phyloP scores from a whole-genome alignment of 2,113 vertebrate species.

The Empidonax traillii region DNA sequence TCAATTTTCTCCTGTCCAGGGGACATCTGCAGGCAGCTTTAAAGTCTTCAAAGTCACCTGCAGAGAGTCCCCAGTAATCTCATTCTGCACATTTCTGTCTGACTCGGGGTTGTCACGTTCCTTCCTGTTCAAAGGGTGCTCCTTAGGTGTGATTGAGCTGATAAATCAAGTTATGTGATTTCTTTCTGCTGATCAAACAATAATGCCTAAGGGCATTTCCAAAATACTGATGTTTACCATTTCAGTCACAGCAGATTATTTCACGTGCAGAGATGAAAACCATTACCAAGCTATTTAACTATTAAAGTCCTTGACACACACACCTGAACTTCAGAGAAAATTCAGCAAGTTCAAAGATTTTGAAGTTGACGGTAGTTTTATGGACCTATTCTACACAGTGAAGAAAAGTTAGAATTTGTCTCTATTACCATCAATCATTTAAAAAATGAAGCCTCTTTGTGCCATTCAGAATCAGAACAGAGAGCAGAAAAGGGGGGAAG shows the following conservation, averaged over 20 bases:
- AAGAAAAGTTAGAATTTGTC: neutral
- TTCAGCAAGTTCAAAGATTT: neutral
- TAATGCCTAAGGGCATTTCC: neutral
- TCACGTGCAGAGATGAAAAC: neutral
- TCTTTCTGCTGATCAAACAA: constrained; percentile 13
- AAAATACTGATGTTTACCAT: neutral
- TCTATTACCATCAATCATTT: neutral
- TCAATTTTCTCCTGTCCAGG: neutral
- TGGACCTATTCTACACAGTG: neutral
- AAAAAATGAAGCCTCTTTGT: neutral
- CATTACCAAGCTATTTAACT: neutral
- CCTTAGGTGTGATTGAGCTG: neutral
- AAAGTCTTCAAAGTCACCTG: neutral
- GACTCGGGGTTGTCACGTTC: neutral
- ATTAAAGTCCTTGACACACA: neutral
- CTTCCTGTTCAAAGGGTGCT: neutral
- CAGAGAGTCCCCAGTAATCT: neutral
- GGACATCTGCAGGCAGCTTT: neutral
- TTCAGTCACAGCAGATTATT: neutral
- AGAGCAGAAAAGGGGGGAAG: neutral
- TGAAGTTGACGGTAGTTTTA: neutral
- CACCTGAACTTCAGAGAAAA: neutral
- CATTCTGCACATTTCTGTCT: neutral
- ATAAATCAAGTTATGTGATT: neutral
- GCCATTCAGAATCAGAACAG: neutral